phyloP scores from a whole-genome alignment of 2,888 invertebrate genomes.

The Ornithoptera priamus region DNA sequence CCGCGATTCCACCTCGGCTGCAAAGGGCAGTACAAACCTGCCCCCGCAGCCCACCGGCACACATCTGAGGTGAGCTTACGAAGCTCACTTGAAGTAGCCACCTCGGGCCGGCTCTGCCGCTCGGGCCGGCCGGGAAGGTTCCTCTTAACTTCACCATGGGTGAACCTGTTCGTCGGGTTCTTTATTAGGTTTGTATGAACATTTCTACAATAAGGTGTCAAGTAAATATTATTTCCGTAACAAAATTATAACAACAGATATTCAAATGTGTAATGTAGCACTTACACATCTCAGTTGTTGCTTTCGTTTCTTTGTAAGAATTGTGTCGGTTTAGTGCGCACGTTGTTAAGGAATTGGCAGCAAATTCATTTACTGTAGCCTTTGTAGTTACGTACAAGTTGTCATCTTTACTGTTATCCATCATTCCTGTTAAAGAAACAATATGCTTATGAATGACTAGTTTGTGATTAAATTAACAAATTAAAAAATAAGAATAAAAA shows the following conservation, averaged over 20 bases:
- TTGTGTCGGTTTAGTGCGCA: slow-evolving; percentile 70
- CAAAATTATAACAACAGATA: slow-evolving; percentile 5
- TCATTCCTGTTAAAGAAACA: slow-evolving; percentile 55
- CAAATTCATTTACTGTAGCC: slow-evolving; percentile 54
- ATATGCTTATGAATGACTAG: slow-evolving; percentile 23
- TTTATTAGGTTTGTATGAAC: neutral
- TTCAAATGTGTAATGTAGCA: slow-evolving; percentile 32
- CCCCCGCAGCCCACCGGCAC: too few relatives aligned
- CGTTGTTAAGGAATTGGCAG: slow-evolving; percentile 51
- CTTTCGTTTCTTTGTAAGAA: slow-evolving; percentile 73
- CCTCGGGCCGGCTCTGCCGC: too few relatives aligned
- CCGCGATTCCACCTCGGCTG: too few relatives aligned
- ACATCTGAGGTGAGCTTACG: too few relatives aligned
- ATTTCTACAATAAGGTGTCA: neutral
- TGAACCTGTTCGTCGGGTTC: neutral
- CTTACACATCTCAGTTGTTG: slow-evolving; percentile 63
- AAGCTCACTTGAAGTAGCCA: too few relatives aligned
- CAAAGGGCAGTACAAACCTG: too few relatives aligned
- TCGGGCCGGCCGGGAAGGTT: too few relatives aligned
- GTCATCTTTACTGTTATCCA: slow-evolving; percentile 62
- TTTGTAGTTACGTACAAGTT: slow-evolving; percentile 49
- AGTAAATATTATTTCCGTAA: neutral
- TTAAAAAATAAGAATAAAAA: neutral
- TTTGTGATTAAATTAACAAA: neutral
- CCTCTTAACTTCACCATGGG: too few relatives aligned